Conservation (phyloP, 2,113 vertebrate genomes). For the Phrynosoma blainvillii region DNA sequence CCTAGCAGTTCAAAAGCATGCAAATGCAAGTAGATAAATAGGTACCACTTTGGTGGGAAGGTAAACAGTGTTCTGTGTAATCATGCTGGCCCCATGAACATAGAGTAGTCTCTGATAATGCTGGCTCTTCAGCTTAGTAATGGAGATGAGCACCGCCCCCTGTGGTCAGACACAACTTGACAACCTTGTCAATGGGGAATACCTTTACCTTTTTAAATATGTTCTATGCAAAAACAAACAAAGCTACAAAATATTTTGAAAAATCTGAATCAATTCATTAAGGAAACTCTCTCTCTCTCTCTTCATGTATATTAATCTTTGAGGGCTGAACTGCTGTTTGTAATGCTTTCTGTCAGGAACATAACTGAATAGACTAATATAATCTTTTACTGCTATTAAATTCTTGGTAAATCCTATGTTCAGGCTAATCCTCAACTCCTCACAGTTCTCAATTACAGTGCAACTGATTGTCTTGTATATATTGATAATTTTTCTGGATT, state of each 20-base stretch:
- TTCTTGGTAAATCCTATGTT: not conserved
- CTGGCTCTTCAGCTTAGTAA: no score
- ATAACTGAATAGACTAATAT: not conserved
- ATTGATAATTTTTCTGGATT: not conserved
- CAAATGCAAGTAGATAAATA: no score
- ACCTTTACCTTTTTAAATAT: not conserved
- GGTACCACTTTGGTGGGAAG: no score
- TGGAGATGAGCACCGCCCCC: no score
- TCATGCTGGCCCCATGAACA: no score
- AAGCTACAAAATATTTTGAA: constrained; percentile 9
- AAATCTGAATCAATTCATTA: constrained; percentile 21
- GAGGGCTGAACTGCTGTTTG: constrained; percentile 4
- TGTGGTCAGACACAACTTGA: no score
- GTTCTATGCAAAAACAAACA: constrained; percentile 23
- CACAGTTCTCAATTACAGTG: not conserved
- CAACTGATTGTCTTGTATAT: constrained; percentile 8
- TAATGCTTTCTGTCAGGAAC: constrained; percentile 14
- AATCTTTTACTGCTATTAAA: constrained; percentile 35
- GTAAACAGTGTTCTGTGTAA: no score
- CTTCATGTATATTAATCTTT: not conserved
- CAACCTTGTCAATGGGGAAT: no score
- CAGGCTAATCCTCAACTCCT: not conserved
- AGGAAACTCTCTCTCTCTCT: not conserved
- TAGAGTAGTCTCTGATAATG: no score
- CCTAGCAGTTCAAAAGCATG: no score